These are phyloP conservation scores for Bradypodion pumilum DNA, from an alignment of 2,797 vertebrate species.

Conservation along the genomic window DNA sequence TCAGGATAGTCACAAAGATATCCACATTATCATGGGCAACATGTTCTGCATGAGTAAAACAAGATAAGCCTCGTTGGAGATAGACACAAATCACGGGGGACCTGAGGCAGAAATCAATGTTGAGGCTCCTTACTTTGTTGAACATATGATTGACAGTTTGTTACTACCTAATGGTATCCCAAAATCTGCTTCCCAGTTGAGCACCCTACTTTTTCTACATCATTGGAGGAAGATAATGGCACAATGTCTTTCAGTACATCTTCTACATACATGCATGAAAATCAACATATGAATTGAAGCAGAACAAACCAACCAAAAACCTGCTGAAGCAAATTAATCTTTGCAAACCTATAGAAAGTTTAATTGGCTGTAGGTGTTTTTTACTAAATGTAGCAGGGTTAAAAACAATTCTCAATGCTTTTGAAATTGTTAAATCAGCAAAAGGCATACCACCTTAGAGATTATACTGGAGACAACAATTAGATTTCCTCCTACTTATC, in stretches of 20 bases:
- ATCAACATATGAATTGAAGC: not conserved
- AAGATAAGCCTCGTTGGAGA: not conserved
- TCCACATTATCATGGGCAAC: not conserved
- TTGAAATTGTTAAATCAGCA: not conserved
- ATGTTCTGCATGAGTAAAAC: not conserved
- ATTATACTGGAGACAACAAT: not conserved
- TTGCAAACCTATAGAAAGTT: not conserved
- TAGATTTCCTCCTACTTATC: too few relatives aligned
- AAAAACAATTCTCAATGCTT: not conserved
- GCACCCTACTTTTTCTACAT: not conserved
- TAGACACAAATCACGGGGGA: not conserved
- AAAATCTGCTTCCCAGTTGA: too few relatives aligned
- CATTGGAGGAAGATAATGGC: not conserved
- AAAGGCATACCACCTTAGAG: not conserved
- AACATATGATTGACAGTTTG: not conserved
- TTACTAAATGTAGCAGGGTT: not conserved
- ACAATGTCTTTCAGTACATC: not conserved
- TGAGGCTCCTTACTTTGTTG: not conserved
- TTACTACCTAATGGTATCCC: not conserved
- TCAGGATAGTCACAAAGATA: not conserved
- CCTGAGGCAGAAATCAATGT: too few relatives aligned
- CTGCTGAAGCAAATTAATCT: not conserved
- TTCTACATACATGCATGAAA: not conserved
- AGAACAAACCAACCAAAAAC: not conserved
- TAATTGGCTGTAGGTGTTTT: not conserved